Evolutionary conservation across 2,797 vertebrate genomes (phyloP), one percentile per base, ranked within the genome.

Genomic region (Muscicapa striata): DNA sequence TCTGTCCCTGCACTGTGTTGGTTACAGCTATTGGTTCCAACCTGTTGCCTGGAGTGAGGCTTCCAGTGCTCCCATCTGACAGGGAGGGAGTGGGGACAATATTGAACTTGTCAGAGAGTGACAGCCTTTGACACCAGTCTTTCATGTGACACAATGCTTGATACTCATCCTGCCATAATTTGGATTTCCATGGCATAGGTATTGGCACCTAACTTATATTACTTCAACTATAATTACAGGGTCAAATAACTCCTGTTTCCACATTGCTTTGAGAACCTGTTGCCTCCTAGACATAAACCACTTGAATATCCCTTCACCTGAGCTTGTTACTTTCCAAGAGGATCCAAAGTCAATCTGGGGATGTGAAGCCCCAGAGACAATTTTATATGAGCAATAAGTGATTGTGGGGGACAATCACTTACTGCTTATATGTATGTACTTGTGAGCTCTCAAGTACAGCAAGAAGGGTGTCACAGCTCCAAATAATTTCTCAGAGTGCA

Each of bases 11-110:
- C 36, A 8, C 7, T 41, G 30, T 5, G 0, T 7, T 66, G 54
- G 10, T 14, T 38, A 20, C 26, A 66, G 34, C 16, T 49, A 0
- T 27, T 46, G 45, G 45, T 46, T 46, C 21, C 15, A 49, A 36
- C 13, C 45, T 58, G 19, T 21, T 58, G 16, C 5, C 22, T 68
- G 30, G 38, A 84, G 20, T 4, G 46, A 62, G 48, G 15, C 4
- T 58, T 64, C 21, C 34, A 54, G 19, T 21, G 30, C 6, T 76
- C 43, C 18, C 17, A 14, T 7, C 5, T 27, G 29, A 48, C 22
- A 30, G 0, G 0, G 18, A 86, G n/a, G 16, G 9, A 46, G 3
- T 5, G 3, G 26, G 11, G 17, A 14, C 2, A 59, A 29, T 26
- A 79, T 0, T 76, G 30, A 73, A 49, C 5, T 11, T 13, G 12